Conservation (phyloP, 2,888 invertebrate genomes). For the Drosophila parthenogenetica region DNA sequence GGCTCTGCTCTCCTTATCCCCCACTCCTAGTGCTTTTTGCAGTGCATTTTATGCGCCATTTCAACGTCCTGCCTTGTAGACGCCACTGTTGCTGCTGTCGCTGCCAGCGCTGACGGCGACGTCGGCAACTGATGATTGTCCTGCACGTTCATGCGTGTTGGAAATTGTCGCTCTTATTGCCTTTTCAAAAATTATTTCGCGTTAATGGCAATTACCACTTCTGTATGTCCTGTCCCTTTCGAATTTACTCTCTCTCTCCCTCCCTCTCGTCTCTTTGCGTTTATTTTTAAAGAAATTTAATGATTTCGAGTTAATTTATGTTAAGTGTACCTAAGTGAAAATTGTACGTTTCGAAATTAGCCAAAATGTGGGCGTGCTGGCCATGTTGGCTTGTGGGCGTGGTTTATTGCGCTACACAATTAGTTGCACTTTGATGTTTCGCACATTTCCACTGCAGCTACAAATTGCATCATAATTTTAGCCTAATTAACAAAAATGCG, state of each 20-base stretch:
- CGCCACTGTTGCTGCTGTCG: constrained; percentile 15
- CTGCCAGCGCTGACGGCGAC: constrained; percentile 24
- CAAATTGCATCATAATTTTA: constrained; percentile 43
- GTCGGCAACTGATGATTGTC: constrained; percentile 61
- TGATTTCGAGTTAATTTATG: constrained; percentile 77
- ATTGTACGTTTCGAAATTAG: constrained; percentile 71
- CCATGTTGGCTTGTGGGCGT: constrained; percentile 40
- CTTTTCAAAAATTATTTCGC: constrained; percentile 81
- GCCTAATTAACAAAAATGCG: constrained; percentile 34
- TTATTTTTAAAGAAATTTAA: constrained; percentile 76
- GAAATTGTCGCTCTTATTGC: constrained; percentile 76
- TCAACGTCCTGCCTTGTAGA: constrained; percentile 21
- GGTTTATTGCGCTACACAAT: constrained; percentile 58
- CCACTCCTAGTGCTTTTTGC: constrained; percentile 62
- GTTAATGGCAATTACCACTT: constrained; percentile 81
- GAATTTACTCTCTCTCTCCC: neutral
- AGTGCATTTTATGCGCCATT: constrained; percentile 76
- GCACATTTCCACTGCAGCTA: constrained; percentile 21
- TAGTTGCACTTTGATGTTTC: constrained; percentile 56
- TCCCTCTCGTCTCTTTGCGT: constrained; percentile 35
- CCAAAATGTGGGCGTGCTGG: constrained; percentile 27
- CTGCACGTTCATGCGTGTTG: constrained; percentile 62
- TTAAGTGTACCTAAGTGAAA: constrained; percentile 79
- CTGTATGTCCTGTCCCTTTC: constrained; percentile 39
- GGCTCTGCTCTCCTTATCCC: neutral